phyloP scores from a whole-genome alignment of 1,140 invertebrate genomes.

The Kradibia gibbosae region DNA sequence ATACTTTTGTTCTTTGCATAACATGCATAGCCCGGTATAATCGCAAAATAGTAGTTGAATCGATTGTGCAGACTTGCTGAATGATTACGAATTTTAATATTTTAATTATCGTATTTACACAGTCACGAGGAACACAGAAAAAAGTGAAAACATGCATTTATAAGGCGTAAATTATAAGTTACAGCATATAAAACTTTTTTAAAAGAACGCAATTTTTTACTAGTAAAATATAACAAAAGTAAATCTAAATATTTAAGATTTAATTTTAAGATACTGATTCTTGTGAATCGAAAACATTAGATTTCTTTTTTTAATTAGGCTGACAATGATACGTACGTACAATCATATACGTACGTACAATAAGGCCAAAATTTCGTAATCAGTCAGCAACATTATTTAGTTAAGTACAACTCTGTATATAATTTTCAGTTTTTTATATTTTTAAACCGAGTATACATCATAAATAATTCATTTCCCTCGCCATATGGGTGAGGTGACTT shows the following conservation, averaged over 20 bases:
- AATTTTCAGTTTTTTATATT: slow-evolving; percentile 29
- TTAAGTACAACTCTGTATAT: slow-evolving; percentile 39
- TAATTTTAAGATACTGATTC: neutral
- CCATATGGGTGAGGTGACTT: neutral
- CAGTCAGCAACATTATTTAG: slow-evolving; percentile 2
- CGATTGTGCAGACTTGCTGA: neutral
- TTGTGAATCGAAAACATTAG: neutral
- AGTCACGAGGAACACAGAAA: neutral
- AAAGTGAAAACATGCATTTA: slow-evolving; percentile 18
- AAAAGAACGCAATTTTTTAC: neutral
- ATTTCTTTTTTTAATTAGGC: no score
- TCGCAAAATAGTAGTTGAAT: neutral
- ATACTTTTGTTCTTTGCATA: neutral
- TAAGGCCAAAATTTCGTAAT: slow-evolving; percentile 6
- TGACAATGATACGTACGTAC: no score
- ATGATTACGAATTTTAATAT: slow-evolving; percentile 13
- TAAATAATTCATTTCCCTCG: slow-evolving; percentile 9
- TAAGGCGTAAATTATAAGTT: slow-evolving; percentile 7
- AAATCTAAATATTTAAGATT: neutral
- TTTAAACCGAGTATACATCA: slow-evolving; percentile 13
- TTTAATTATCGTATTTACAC: neutral
- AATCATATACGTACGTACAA: no score
- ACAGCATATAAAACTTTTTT: neutral
- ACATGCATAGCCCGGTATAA: neutral
- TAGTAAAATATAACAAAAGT: neutral